Evolutionary conservation across 2,797 vertebrate species (phyloP).

Genomic region (Alfaro cultratus): DNA sequence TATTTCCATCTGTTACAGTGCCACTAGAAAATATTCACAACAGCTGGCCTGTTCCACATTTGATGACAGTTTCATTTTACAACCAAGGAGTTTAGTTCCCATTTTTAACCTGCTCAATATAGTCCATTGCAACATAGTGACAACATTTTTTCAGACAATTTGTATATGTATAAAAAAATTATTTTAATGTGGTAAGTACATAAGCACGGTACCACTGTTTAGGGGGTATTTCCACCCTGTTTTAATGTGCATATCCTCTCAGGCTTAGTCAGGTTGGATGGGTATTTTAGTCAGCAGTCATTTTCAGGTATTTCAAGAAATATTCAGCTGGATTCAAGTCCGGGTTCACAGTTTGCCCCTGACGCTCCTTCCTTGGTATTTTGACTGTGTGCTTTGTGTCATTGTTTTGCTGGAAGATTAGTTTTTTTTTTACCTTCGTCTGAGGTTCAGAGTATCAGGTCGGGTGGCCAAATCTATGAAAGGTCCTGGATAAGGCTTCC

Average conservation of each 20-base stretch:
- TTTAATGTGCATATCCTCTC: background rate
- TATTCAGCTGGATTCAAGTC: background rate
- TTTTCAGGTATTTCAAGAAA: background rate
- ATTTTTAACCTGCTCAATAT: background rate
- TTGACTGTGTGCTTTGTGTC: background rate
- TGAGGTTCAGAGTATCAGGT: background rate
- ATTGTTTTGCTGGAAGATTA: background rate
- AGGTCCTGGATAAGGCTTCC: background rate
- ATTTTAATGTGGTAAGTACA: background rate
- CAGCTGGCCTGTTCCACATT: background rate
- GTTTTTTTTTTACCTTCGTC: background rate
- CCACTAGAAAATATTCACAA: background rate
- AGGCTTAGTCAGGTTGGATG: background rate
- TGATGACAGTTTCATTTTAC: background rate
- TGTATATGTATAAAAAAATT: background rate
- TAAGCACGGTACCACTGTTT: background rate
- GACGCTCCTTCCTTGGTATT: background rate
- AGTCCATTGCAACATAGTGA: background rate
- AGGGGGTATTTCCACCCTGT: background rate
- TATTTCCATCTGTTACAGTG: background rate
- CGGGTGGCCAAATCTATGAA: background rate
- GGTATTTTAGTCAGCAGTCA: background rate
- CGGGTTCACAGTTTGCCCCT: background rate
- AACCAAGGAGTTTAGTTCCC: background rate
- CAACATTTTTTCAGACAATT: background rate